These are phyloP conservation scores for Thera britannica DNA, from an alignment of 2,888 invertebrate species.

Conservation along the genomic window DNA sequence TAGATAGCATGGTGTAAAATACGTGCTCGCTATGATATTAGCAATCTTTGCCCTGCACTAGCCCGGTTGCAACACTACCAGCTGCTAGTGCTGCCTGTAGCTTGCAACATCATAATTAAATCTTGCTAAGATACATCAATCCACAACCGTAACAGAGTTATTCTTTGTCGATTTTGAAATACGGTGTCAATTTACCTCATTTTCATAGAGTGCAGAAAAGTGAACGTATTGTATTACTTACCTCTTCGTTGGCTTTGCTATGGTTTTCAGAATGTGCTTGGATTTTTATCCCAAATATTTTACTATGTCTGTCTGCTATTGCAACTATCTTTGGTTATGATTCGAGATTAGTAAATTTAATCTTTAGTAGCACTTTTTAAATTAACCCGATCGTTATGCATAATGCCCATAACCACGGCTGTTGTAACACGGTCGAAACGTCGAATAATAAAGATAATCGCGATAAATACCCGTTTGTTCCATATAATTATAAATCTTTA, in stretches of 20 bases:
- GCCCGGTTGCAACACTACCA: constrained; percentile 55
- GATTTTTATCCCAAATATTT: background rate
- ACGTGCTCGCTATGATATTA: constrained; percentile 55
- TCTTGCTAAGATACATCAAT: constrained; percentile 34
- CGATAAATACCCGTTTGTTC: too few relatives aligned
- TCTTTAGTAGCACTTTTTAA: too few relatives aligned
- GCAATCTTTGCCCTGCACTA: constrained; percentile 62
- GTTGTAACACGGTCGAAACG: too few relatives aligned
- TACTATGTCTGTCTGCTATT: background rate
- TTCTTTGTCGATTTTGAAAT: constrained; percentile 27
- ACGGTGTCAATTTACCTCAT: constrained; percentile 17
- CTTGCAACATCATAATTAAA: constrained; percentile 31
- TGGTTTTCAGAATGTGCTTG: background rate
- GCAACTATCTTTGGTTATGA: background rate
- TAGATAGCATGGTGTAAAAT: constrained; percentile 37
- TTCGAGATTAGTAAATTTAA: too few relatives aligned
- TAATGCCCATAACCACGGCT: too few relatives aligned
- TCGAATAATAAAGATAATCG: too few relatives aligned
- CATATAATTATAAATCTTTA: too few relatives aligned
- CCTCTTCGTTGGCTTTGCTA: background rate
- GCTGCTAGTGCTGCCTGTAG: constrained; percentile 19
- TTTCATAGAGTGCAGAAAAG: background rate
- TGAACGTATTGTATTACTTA: background rate
- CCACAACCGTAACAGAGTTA: constrained; percentile 27
- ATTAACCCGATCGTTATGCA: too few relatives aligned